A percentile compares a stretch with the other conserved stretches of the same genome.
Evolutionary conservation across 1,140 invertebrate species (phyloP).

Genomic region (Drosophila carrolli): DNA sequence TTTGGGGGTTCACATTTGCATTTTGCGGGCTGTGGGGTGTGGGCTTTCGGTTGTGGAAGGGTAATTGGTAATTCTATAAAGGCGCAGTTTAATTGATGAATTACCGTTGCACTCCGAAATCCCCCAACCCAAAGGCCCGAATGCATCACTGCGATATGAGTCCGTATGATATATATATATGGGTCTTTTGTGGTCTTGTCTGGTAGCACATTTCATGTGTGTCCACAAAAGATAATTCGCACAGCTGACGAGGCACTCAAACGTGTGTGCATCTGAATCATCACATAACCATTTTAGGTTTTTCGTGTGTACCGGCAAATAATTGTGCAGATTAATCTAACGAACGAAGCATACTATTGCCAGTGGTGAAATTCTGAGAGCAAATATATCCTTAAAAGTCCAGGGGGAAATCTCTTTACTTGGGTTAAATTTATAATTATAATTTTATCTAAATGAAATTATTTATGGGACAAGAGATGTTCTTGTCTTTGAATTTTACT

Average conservation of each 20-base stretch:
- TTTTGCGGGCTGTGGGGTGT: slow-evolving; percentile 21
- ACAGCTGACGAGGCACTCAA: slow-evolving; percentile 49
- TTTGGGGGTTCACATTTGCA: slow-evolving; percentile 60
- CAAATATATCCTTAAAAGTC: not conserved
- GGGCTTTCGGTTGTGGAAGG: slow-evolving; percentile 22
- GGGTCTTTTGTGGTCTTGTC: slow-evolving; percentile 54
- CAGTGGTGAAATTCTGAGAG: not conserved
- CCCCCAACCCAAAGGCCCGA: slow-evolving; percentile 14
- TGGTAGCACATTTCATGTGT: slow-evolving; percentile 32
- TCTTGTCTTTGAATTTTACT: no score
- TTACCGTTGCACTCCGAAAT: slow-evolving; percentile 60
- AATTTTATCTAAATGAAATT: not conserved
- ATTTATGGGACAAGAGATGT: not conserved
- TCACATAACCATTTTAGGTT: slow-evolving; percentile 67
- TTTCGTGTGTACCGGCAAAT: slow-evolving; percentile 39
- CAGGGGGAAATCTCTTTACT: not conserved
- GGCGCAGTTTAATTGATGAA: slow-evolving; percentile 75
- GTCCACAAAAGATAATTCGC: slow-evolving; percentile 41
- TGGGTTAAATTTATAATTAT: not conserved
- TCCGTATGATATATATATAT: not conserved
- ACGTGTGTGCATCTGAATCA: slow-evolving; percentile 60
- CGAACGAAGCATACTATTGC: not conserved
- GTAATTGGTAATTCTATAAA: slow-evolving; percentile 65
- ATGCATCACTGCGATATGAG: slow-evolving; percentile 27
- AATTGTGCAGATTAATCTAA: slow-evolving; percentile 49